Evolutionary conservation across 2,113 vertebrate genomes (phyloP), one percentile per base, ranked within the genome.

Genomic region (Jacana jacana): DNA sequence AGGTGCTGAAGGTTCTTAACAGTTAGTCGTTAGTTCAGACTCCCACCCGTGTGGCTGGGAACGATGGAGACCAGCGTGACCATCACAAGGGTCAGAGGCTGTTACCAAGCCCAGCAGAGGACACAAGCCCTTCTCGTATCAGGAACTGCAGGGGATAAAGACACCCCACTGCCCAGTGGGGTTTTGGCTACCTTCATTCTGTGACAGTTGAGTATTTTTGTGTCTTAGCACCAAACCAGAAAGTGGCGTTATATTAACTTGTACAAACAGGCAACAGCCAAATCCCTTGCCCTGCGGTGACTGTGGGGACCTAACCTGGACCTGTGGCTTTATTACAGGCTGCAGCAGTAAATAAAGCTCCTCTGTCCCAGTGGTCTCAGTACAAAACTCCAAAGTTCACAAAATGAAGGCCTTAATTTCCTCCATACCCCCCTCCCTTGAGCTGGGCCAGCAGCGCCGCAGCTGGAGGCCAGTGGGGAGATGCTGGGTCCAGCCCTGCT

Each of bases 371-470:
- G 57, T 10, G n/a, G 11, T 46, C 25, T 6, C 57, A 17, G 13
- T 9, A 40, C 15, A 54, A 51, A 71, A 23, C 20, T 17, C 17
- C 64, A 10, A 39, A 78, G 44, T 39, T 57, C 64, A 15, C 65
- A 44, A 39, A 71, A 46, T 4, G 4, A 37, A 55, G 63, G 31
- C 35, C 27, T 31, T 12, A 39, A 60, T 24, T 20, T 49, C 65
- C 37, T 19, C 27, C n/a, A 12, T 18, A 13, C 28, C 20, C 20
- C 28, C 16, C 11, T 22, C 5, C 60, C 46, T 17, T 24, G 2
- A 3, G 54, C 16, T 6, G 11, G 40, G 20, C 1, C 14, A 4
- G n/a, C n/a, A 22, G 28, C 40, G 23, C 14, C 28, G 1, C 4
- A 2, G 28, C n/a, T 16, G 42, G 30, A 44, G 30, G 7, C 39